Percentiles rank a stretch among this genome's conserved stretches.
These are phyloP conservation scores for Caenorhabditis tropicalis DNA, from an alignment of 1,140 invertebrate genomes.

Conservation along the genomic window DNA sequence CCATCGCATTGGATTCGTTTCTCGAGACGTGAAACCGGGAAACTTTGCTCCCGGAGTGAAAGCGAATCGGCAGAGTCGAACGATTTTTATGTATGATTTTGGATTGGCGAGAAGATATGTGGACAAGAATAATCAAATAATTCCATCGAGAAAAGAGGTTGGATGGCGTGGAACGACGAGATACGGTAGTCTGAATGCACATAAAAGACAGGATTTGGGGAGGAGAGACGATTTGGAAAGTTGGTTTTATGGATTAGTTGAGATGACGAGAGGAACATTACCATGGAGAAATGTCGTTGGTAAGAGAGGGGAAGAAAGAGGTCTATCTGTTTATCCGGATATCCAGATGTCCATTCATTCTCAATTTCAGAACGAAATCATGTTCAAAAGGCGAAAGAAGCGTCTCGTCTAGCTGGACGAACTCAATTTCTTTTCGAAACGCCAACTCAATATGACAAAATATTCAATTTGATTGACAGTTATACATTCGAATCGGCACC, in stretches of 20 bases:
- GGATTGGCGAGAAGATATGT: constrained; percentile 45
- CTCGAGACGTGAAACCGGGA: constrained; percentile 58
- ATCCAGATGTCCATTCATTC: not conserved
- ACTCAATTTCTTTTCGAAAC: constrained; percentile 56
- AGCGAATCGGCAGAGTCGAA: constrained; percentile 13
- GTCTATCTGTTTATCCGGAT: not conserved
- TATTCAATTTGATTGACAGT: constrained; percentile 54
- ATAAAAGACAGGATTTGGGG: constrained; percentile 51
- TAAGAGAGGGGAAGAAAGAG: not conserved
- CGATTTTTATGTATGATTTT: constrained; percentile 55
- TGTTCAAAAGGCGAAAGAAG: constrained; percentile 51
- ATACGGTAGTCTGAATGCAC: constrained; percentile 56
- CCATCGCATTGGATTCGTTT: constrained; percentile 60
- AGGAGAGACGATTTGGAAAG: constrained; percentile 57
- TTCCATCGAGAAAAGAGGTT: constrained; percentile 57
- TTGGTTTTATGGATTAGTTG: constrained; percentile 65
- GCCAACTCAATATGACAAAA: constrained; percentile 53
- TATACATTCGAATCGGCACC: constrained; percentile 47
- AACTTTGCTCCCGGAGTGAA: constrained; percentile 63
- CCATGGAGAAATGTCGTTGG: constrained; percentile 58
- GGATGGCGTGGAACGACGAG: constrained; percentile 63
- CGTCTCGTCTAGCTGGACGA: constrained; percentile 24
- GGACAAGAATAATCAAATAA: constrained; percentile 53
- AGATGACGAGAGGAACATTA: constrained; percentile 59
- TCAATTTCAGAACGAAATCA: constrained; percentile 46